phyloP scores from a whole-genome alignment of 1,140 invertebrate genomes.

The Magallana angulata region DNA sequence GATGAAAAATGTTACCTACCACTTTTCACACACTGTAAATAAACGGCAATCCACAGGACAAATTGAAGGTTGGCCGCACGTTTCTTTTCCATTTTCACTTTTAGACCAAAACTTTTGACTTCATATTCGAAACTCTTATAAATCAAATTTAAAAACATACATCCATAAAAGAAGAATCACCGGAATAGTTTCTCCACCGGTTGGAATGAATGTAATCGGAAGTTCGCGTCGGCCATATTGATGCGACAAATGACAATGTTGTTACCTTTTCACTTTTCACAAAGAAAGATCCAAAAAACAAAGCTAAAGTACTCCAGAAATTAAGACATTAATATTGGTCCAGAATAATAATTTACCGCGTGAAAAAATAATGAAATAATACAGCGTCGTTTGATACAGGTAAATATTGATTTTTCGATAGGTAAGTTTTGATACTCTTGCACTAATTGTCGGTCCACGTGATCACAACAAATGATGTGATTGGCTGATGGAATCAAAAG shows the following conservation, averaged over 20 bases:
- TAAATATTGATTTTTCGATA: constrained; percentile 30
- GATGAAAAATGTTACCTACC: neutral
- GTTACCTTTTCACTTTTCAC: constrained; percentile 30
- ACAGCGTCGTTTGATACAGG: constrained; percentile 6
- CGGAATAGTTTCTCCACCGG: constrained; percentile 34
- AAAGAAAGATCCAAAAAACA: neutral
- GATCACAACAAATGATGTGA: constrained; percentile 46
- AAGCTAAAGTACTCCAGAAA: neutral
- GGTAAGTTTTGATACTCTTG: constrained; percentile 7
- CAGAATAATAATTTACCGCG: neutral
- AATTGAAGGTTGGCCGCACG: neutral
- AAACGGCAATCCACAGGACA: neutral
- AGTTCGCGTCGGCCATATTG: constrained; percentile 51
- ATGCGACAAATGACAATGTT: constrained; percentile 41
- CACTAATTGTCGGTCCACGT: constrained; percentile 45
- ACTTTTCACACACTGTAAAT: neutral
- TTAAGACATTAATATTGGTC: neutral
- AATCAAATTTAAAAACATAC: neutral
- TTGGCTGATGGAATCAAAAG: constrained; percentile 34
- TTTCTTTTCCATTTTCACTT: neutral
- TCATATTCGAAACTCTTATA: neutral
- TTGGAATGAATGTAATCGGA: constrained; percentile 38
- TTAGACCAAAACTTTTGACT: neutral
- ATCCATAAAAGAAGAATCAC: neutral
- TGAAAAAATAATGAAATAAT: neutral